These are phyloP conservation scores for Dicyrtoma fusca DNA, from an alignment of 2,888 invertebrate genomes.

Conservation along the genomic window DNA sequence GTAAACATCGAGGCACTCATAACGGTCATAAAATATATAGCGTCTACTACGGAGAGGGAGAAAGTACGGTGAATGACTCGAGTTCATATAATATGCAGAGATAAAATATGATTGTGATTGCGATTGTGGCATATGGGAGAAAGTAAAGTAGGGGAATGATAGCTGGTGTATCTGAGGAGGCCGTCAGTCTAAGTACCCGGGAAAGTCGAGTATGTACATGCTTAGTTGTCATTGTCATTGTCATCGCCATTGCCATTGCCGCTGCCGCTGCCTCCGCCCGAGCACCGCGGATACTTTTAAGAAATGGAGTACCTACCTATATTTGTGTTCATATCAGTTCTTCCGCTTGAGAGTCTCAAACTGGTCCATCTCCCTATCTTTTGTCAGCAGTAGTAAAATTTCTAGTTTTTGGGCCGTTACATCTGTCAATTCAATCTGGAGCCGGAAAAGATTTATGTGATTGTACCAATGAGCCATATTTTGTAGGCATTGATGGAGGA, in stretches of 20 bases:
- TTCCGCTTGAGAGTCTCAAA: conserved; percentile 1
- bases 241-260: too few species aligned
- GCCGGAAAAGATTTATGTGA: conserved; percentile 26
- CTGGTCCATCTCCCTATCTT: conserved; percentile 10
- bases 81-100: background rate
- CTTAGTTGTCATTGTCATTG: too few species aligned
- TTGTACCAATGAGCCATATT: conserved; percentile 30
- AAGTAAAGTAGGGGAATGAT: background rate
- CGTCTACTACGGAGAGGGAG: too few species aligned
- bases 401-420: conserved; percentile 23
- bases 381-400: conserved; percentile 18
- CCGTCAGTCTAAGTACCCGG: too few species aligned
- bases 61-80: too few species aligned
- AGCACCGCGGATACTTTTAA: too few species aligned
- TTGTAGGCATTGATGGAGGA: too few species aligned
- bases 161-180: too few species aligned
- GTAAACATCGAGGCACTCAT: background rate
- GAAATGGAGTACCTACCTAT: background rate
- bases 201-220: too few species aligned
- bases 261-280: too few species aligned
- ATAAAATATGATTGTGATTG: background rate
- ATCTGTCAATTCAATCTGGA: conserved; percentile 29
- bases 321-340: background rate
- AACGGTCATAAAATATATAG: too few species aligned
- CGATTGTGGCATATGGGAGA: background rate